Conservation (phyloP, 1,140 invertebrate genomes). For the Meloidogyne hapla region DNA sequence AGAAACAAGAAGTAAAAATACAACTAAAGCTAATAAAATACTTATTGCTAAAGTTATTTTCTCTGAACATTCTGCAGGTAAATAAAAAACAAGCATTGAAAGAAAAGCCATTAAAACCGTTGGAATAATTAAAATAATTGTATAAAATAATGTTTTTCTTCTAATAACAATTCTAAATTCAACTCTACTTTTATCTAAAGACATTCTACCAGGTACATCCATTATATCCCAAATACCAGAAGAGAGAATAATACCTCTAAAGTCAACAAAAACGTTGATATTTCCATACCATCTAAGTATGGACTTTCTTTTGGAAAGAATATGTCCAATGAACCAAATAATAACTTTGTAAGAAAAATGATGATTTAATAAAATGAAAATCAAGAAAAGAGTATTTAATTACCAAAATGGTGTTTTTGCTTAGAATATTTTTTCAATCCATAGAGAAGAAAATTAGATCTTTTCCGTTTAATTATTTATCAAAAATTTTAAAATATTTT, state of each 20-base stretch:
- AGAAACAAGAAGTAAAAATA: constrained; percentile 93
- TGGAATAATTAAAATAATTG: constrained; percentile 92
- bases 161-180: constrained; percentile 67
- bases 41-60: constrained; percentile 96
- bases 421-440: too few relatives aligned
- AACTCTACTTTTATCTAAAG: constrained; percentile 52
- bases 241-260: constrained; percentile 81
- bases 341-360: too few relatives aligned
- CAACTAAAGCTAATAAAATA: constrained; percentile 95
- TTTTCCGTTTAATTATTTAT: too few relatives aligned
- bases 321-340: constrained; percentile 68
- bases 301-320: constrained; percentile 34
- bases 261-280: constrained; percentile 39
- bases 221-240: constrained; percentile 99
- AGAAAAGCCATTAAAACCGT: constrained; percentile 75
- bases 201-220: constrained; percentile 82
- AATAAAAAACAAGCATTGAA: constrained; percentile 87
- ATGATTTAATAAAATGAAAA: too few relatives aligned
- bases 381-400: too few relatives aligned
- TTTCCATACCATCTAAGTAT: constrained; percentile 40
- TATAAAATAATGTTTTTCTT: constrained; percentile 93
- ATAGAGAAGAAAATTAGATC: too few relatives aligned
- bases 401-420: too few relatives aligned
- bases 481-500: too few relatives aligned
- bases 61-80: constrained; percentile 75